Percentiles rank a stretch among this genome's conserved stretches.
Conservation (phyloP, 2,797 vertebrate genomes). For the Kryptopterus vitreolus region DNA sequence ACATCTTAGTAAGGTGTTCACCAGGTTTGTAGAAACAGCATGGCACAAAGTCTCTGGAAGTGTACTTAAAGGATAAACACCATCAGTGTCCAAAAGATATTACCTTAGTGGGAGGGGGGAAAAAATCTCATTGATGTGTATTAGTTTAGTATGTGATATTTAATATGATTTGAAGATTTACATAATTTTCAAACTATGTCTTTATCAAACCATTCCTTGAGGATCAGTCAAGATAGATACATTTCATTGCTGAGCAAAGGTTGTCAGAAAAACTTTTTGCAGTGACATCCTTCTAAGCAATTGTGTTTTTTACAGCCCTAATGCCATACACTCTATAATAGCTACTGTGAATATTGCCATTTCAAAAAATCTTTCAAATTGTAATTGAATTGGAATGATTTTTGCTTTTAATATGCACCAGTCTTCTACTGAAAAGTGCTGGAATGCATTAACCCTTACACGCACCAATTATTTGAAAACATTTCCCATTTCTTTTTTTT, state of each 20-base stretch:
- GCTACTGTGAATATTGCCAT: background rate
- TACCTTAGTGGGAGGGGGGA: background rate
- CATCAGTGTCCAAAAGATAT: background rate
- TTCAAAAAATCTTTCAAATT: background rate
- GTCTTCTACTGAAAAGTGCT: background rate
- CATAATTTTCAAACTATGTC: background rate
- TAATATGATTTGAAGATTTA: background rate
- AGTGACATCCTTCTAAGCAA: background rate
- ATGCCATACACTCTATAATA: background rate
- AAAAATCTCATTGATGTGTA: background rate
- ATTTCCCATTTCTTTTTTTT: background rate
- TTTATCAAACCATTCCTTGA: background rate
- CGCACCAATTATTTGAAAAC: background rate
- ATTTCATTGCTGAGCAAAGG: background rate
- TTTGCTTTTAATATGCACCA: background rate
- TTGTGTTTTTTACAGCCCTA: background rate
- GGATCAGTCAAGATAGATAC: background rate
- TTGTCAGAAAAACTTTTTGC: background rate
- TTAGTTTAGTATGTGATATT: background rate
- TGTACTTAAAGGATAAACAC: background rate
- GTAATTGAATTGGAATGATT: background rate
- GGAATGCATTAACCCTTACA: constrained; percentile 6
- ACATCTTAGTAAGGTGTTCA: background rate
- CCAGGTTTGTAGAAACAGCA: background rate
- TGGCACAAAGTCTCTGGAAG: background rate